Base-by-base conservation (phyloP, 1,140 invertebrate genomes). In the Chymomyza costata region DNA sequence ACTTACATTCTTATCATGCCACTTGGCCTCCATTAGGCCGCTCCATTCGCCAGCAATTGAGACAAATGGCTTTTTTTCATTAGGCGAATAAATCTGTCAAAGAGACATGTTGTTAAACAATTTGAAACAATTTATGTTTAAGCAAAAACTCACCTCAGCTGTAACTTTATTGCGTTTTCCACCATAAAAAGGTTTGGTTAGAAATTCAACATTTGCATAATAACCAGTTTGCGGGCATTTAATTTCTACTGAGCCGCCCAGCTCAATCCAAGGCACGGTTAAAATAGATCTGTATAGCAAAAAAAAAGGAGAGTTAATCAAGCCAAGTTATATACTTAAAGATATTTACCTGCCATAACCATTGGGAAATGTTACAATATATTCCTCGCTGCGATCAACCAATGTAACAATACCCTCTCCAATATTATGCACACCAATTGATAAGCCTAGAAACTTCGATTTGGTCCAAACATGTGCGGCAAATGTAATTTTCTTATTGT, bases 171-270 rank as follows among this genome's bases (percentile, higher is more conserved):
- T 95, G 66, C 96, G 93, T 86, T 97, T 97, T 18, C 97, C 96
- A 13, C 96, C 96, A 86, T 98, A 99, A 87, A 98, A 98, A 8
- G 97, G 97, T 89, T 98, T 98, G 6, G 96, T 98, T 43, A 96
- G 88, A 87, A 99, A 99, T 86, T 97, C 95, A 11, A 99, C 89
- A 65, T 92, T 91, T 14, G 96, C 94, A 73, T 90, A 89, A 83
- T 95, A 97, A 32, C 95, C 95, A 2, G 95, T 97, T 85, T 98
- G 94, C 13, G 91, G 89, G 86, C 96, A 99, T 40, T 90, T 92
- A 54, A 99, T 96, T 13, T 89, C 91, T 1, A 97, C 93, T 2
- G 91, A 91, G 38, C 97, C 97, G 34, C 97, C 97, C 7, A 99
- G 87, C 87, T 99, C 97, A 78, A 98, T 96, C 97, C 97, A 99